Conservation (phyloP, 2,888 invertebrate species). For the Doris montereyensis region DNA sequence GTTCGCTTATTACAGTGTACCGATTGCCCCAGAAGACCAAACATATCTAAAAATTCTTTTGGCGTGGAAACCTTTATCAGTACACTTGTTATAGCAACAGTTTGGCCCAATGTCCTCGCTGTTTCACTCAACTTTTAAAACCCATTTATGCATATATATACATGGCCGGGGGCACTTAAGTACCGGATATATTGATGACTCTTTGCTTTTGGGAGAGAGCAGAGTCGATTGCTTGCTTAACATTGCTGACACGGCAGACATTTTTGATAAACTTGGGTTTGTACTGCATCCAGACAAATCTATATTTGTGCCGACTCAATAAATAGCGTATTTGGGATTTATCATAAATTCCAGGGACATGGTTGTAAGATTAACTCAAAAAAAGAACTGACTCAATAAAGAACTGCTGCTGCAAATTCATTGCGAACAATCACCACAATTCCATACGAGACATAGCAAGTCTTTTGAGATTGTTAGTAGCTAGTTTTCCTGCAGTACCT, state of each 20-base stretch:
- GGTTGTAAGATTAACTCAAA: too few species aligned
- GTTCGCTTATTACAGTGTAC: slow-evolving; percentile 35
- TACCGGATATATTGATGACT: slow-evolving; percentile 24
- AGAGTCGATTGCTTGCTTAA: slow-evolving; percentile 19
- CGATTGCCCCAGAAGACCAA: slow-evolving; percentile 11
- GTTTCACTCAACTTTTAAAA: too few species aligned
- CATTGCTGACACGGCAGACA: neutral
- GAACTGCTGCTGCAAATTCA: neutral
- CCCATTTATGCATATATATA: neutral
- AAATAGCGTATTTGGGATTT: neutral
- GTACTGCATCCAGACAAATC: slow-evolving; percentile 15
- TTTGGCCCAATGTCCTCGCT: slow-evolving; percentile 23
- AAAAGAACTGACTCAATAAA: too few species aligned
- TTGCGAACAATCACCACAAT: neutral
- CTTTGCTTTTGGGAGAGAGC: neutral
- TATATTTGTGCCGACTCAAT: neutral
- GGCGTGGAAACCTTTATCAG: slow-evolving; percentile 30
- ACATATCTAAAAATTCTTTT: slow-evolving; percentile 30
- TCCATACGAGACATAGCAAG: slow-evolving; percentile 8
- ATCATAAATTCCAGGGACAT: neutral
- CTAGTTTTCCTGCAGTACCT: slow-evolving; percentile 10
- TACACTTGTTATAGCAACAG: too few species aligned
- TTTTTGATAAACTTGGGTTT: slow-evolving; percentile 2
- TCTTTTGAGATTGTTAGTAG: slow-evolving; percentile 19
- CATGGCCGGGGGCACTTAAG: neutral